Conservation (phyloP, 2,888 invertebrate genomes). For the Lithophane leautieri region DNA sequence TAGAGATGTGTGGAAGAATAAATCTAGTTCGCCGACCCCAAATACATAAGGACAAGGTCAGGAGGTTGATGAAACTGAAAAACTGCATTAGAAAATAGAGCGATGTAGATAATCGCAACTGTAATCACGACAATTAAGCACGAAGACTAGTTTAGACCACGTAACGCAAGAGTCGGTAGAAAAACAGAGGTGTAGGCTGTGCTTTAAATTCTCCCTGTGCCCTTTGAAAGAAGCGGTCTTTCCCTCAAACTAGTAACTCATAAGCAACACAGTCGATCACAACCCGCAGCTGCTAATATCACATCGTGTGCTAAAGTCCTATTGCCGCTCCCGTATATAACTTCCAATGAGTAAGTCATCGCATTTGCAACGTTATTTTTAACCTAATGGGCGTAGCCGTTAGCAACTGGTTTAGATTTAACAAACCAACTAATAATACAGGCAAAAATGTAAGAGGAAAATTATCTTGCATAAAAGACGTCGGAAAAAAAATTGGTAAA, state of each 20-base stretch:
- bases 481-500: not conserved
- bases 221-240: not conserved
- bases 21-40: not conserved
- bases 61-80: too few species aligned
- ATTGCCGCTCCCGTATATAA: conserved; percentile 31
- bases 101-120: not conserved
- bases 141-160: not conserved
- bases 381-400: conserved; percentile 34
- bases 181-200: not conserved
- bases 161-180: not conserved
- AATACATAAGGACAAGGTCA: not conserved
- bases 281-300: not conserved
- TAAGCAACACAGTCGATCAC: not conserved
- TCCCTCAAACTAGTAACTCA: not conserved
- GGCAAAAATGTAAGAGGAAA: conserved; percentile 9
- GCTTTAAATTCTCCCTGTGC: not conserved
- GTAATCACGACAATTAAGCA: too few species aligned
- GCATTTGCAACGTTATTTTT: conserved; percentile 48
- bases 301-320: conserved; percentile 19
- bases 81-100: not conserved
- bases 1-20: not conserved
- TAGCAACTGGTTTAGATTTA: conserved; percentile 25
- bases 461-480: not conserved
- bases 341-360: conserved; percentile 49
- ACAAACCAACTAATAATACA: conserved; percentile 24